A percentile compares a stretch with the other conserved stretches of the same genome.
phyloP scores from a whole-genome alignment of 2,797 vertebrate species.

The Triplophysa yarkandensis region DNA sequence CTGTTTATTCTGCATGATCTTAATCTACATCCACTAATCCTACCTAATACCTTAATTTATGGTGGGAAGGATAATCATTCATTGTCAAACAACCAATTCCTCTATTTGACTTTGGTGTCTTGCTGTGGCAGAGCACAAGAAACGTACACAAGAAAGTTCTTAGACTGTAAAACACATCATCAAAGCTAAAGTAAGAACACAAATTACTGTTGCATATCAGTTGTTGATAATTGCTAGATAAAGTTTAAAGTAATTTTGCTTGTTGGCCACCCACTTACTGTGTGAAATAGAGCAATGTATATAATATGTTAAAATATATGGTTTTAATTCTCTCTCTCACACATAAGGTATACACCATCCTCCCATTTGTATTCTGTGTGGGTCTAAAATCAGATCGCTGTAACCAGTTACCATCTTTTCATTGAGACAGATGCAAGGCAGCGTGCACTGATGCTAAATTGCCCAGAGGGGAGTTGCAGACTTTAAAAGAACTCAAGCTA shows the following conservation, averaged over 20 bases:
- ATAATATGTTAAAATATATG: no score
- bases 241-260: neutral
- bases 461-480: neutral
- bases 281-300: neutral
- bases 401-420: conserved; percentile 9
- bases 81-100: no score
- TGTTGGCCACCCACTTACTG: neutral
- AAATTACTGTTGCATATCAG: no score
- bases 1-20: no score
- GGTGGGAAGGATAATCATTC: no score
- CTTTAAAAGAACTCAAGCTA: conserved; percentile 35
- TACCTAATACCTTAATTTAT: no score
- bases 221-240: no score
- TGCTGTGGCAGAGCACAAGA: no score
- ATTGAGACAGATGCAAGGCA: neutral
- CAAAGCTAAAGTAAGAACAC: neutral
- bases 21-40: no score
- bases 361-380: neutral
- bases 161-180: no score
- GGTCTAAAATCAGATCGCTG: neutral
- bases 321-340: neutral
- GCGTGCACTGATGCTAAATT: conserved; percentile 15
- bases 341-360: neutral
- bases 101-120: no score
- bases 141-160: no score